These are phyloP conservation scores for Sterna hirundo DNA, from an alignment of 2,113 vertebrate genomes.

Conservation along the genomic window DNA sequence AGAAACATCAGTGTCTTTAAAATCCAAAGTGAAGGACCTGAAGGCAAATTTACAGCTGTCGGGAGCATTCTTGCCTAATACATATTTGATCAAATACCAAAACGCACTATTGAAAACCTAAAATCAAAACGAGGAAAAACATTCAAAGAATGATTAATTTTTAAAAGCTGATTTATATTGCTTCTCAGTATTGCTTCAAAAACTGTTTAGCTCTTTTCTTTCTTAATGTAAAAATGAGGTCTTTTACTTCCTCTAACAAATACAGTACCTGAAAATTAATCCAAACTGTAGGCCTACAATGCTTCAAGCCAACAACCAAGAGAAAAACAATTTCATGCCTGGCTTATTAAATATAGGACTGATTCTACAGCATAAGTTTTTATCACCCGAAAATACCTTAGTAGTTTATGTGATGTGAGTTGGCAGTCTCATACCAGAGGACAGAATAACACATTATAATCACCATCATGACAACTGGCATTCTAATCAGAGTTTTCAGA, in stretches of 20 bases:
- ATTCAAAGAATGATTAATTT: neutral
- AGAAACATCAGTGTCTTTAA: constrained; percentile 6
- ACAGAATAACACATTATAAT: neutral
- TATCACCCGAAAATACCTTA: neutral
- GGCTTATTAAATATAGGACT: neutral
- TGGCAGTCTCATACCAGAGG: neutral
- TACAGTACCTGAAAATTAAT: neutral
- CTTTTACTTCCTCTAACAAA: neutral
- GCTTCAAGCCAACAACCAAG: neutral
- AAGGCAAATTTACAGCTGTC: constrained; percentile 79
- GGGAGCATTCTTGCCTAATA: constrained; percentile 64
- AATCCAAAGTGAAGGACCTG: constrained; percentile 78
- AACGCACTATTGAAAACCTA: constrained; percentile 85
- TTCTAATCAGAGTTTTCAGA: neutral
- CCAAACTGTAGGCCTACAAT: neutral
- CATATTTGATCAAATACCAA: constrained; percentile 78
- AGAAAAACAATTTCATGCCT: neutral
- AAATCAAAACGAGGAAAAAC: constrained; percentile 19
- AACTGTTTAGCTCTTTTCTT: neutral
- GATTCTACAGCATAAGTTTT: neutral
- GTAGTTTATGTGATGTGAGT: neutral
- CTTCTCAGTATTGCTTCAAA: neutral
- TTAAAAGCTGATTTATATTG: neutral
- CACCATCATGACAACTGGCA: neutral
- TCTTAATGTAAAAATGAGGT: neutral